Base-by-base conservation (phyloP, 1,140 invertebrate genomes). In the Phocides pigmalion region DNA sequence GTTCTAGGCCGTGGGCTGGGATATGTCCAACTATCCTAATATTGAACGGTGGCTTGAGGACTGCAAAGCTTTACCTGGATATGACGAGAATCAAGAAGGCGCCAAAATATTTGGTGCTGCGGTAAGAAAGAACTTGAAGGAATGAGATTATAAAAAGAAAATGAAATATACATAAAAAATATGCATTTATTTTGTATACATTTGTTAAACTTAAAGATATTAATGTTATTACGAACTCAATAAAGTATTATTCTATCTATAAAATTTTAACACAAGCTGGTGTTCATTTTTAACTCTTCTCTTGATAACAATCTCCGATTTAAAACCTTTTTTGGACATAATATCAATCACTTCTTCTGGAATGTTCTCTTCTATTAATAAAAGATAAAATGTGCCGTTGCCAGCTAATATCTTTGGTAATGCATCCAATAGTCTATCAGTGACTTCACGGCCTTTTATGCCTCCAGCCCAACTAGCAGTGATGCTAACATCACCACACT, bases 401-500 rank as follows among this genome's bases (percentile, higher is more conserved):
- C 91, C 68, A 6, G 95, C 94, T 22, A 99, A 89, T 46, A 97
- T 92, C 66, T 94, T 76, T 63, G 94, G 92, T 70, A 98, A 92
- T 62, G 89, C 80, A 25, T 93, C 78, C 14, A 98, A 93, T 63
- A 98, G 87, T 77, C 93, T 87, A 82, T 98, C 96, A 44, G 96
- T 97, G 2, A 98, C 94, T 89, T 95, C 89, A 64, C 97, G 92
- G 1, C 98, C 98, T 74, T 95, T 93, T 5, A 81, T 47, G 0
- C 98, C 97, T 32, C 98, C 98, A 20, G 97, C 97, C 97, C 97
- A 98, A 28, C 97, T 93, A 68, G 93, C 93, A 28, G 92, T 93
- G 28, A 96, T 93, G 46, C 93, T 92, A 28, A 63, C 74, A 0
- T 81, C 81, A n/a, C 69, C 67, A 70, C 97, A 93, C 92, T 98